Percentiles rank a stretch among this genome's conserved stretches.
These are phyloP conservation scores for Drosophila lutescens DNA, from an alignment of 2,888 invertebrate genomes.

Conservation along the genomic window DNA sequence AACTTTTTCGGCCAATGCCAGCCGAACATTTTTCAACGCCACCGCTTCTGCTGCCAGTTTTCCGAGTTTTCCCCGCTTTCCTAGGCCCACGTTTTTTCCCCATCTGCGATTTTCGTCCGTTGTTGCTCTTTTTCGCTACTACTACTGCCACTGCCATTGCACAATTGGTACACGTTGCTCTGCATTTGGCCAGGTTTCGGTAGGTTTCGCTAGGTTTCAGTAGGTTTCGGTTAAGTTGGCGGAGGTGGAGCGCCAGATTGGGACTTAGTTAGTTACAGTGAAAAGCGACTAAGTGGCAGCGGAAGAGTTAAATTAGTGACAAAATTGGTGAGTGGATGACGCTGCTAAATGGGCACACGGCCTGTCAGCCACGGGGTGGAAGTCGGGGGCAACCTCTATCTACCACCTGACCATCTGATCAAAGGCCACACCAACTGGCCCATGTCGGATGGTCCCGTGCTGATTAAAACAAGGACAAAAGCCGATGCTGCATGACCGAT, in stretches of 20 bases:
- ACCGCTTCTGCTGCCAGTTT: constrained; percentile 8
- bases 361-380: neutral
- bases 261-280: constrained; percentile 51
- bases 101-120: constrained; percentile 29
- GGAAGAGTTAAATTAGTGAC: constrained; percentile 55
- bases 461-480: constrained; percentile 11
- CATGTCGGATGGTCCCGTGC: constrained; percentile 1
- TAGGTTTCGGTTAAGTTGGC: constrained; percentile 23
- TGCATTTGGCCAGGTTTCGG: constrained; percentile 44
- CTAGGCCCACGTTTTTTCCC: constrained; percentile 26
- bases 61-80: constrained; percentile 15
- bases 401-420: neutral
- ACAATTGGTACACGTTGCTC: constrained; percentile 51
- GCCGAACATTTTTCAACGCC: constrained; percentile 50
- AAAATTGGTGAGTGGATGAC: constrained; percentile 39
- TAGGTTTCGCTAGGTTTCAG: neutral
- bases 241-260: constrained; percentile 29
- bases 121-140: constrained; percentile 18
- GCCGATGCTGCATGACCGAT: constrained; percentile 1
- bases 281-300: constrained; percentile 54
- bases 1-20: constrained; percentile 55
- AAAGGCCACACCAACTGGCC: constrained; percentile 6
- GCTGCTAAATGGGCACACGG: neutral
- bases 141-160: constrained; percentile 11
- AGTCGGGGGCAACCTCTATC: neutral